Conservation (phyloP, 2,113 vertebrate species). For the Axis porcinus region DNA sequence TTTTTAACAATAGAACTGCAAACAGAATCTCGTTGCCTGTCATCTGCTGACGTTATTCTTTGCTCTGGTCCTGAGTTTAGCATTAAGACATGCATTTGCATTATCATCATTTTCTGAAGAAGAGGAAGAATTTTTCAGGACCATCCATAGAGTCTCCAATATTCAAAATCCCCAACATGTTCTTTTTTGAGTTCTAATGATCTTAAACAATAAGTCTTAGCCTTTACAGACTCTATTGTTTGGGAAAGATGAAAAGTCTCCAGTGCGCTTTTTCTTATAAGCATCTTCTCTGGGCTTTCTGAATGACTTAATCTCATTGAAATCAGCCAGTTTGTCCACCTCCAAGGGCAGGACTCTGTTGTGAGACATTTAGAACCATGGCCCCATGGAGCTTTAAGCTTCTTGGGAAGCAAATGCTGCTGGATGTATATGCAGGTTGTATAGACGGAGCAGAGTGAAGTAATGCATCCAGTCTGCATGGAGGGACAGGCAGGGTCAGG, state of each 20-base stretch:
- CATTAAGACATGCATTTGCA: background rate
- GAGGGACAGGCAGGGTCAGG: background rate
- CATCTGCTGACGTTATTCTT: slow-evolving; percentile 11
- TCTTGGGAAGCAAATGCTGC: background rate
- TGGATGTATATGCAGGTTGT: background rate
- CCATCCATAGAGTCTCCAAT: background rate
- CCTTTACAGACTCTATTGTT: background rate
- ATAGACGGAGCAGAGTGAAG: background rate
- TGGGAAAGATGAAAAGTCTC: background rate
- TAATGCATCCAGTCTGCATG: fast-evolving
- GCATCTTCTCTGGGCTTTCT: background rate
- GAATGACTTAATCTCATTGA: background rate
- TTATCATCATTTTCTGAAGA: background rate
- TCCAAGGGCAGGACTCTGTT: background rate
- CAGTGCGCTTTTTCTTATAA: background rate
- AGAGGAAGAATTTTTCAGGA: slow-evolving; percentile 18
- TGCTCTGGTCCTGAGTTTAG: background rate
- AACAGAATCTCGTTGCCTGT: background rate
- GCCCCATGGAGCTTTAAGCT: background rate
- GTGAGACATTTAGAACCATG: background rate
- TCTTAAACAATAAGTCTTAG: background rate
- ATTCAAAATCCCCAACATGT: background rate
- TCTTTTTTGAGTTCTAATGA: background rate
- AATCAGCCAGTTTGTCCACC: background rate
- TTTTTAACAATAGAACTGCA: background rate